phyloP scores from a whole-genome alignment of 2,113 vertebrate species.

The Gavialis gangeticus region DNA sequence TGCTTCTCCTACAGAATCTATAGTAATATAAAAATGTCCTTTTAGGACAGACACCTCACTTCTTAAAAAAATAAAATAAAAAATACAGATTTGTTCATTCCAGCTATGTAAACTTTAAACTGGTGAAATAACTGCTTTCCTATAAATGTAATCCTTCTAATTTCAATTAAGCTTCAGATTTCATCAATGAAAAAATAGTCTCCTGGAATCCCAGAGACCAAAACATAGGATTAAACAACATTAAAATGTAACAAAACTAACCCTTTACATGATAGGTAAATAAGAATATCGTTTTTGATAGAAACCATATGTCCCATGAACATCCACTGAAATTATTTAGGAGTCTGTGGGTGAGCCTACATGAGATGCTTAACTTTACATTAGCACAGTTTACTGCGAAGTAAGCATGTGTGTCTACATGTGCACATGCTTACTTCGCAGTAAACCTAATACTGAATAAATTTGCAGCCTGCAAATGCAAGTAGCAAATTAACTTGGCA shows the following conservation, averaged over 20 bases:
- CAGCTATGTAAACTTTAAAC: background rate
- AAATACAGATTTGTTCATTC: background rate
- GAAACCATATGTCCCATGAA: background rate
- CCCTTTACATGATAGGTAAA: background rate
- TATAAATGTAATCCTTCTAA: background rate
- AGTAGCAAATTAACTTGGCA: too few relatives aligned
- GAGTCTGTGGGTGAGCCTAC: background rate
- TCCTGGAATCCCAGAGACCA: background rate
- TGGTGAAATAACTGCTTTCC: background rate
- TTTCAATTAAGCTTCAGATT: background rate
- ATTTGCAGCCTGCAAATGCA: too few relatives aligned
- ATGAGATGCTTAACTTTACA: too few relatives aligned
- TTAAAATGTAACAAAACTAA: background rate
- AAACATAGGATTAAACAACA: background rate
- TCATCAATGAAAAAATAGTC: background rate
- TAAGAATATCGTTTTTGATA: background rate
- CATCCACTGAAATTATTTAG: background rate
- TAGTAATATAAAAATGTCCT: background rate
- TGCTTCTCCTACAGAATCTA: background rate
- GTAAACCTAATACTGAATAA: too few relatives aligned
- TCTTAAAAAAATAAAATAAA: background rate
- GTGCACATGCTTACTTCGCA: too few relatives aligned
- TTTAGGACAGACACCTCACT: too few relatives aligned
- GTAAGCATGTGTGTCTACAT: too few relatives aligned
- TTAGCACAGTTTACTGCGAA: too few relatives aligned